Evolutionary conservation across 2,888 invertebrate genomes (phyloP).

Genomic region (Ceriagrion tenellum): DNA sequence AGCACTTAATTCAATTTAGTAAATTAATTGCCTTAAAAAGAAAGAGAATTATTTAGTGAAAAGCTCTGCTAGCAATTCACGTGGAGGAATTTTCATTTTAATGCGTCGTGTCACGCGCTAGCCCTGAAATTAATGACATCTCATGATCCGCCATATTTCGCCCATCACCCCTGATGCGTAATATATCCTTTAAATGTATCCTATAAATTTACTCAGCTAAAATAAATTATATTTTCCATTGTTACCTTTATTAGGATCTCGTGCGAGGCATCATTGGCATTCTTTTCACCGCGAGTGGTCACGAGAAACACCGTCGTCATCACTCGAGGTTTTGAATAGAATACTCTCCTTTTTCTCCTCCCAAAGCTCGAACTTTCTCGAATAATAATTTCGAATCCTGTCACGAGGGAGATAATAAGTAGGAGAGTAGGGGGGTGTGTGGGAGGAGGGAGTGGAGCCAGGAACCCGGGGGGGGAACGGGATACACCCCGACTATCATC

Average conservation of each 20-base stretch:
- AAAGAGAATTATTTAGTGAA: no score
- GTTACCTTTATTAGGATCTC: slow-evolving; percentile 43
- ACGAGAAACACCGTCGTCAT: slow-evolving; percentile 30
- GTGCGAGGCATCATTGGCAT: slow-evolving; percentile 4
- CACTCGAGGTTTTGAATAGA: slow-evolving; percentile 19
- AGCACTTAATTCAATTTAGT: no score
- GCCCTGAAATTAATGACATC: background rate
- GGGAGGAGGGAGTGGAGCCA: background rate
- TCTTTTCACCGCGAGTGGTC: background rate
- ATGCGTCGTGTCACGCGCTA: background rate
- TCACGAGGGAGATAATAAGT: background rate
- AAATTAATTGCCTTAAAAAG: no score
- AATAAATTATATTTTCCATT: background rate
- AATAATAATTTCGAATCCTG: slow-evolving; percentile 48
- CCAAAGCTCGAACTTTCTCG: slow-evolving; percentile 17
- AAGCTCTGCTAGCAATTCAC: no score
- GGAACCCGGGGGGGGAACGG: background rate
- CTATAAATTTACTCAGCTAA: no score
- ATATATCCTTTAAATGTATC: background rate
- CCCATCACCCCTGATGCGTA: background rate
- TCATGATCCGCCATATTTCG: background rate
- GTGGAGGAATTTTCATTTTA: no score
- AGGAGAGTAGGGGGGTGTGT: background rate
- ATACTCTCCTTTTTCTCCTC: background rate
- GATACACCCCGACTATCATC: background rate